Evolutionary conservation across 2,797 vertebrate species (phyloP).

Genomic region (Myotis myotis): DNA sequence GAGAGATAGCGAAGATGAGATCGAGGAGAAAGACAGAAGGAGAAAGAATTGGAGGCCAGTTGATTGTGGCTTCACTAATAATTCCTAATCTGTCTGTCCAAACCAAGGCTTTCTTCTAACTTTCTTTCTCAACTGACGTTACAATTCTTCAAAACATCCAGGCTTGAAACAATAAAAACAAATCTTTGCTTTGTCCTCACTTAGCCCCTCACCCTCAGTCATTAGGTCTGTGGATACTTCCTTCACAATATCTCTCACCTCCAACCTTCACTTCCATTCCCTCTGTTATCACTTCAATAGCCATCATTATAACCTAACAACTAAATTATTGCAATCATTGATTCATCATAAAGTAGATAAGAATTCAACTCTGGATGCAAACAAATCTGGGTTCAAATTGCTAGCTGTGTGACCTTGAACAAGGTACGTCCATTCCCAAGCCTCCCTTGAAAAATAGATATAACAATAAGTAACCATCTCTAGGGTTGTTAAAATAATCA

Average conservation of each 20-base stretch:
- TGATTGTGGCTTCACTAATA: slow-evolving; percentile 14
- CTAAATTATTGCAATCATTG: not conserved
- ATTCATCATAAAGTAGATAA: not conserved
- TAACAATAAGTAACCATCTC: not conserved
- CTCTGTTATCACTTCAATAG: not conserved
- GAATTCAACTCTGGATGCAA: not conserved
- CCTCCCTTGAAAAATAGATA: not conserved
- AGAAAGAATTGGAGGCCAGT: not conserved
- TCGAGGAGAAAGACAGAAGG: not conserved
- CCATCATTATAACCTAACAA: not conserved
- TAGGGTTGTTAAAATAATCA: not conserved
- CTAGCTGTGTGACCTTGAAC: not conserved
- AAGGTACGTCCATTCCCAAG: not conserved
- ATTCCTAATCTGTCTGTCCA: slow-evolving; percentile 28
- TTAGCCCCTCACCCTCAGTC: not conserved
- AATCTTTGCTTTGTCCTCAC: not conserved
- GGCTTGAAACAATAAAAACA: not conserved
- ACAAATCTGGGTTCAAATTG: slow-evolving; percentile 17
- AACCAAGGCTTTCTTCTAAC: not conserved
- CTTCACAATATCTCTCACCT: not conserved
- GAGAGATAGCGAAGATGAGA: not conserved
- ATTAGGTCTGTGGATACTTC: not conserved
- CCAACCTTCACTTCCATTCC: not conserved
- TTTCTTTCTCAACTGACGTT: not conserved
- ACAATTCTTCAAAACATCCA: not conserved